Conservation (phyloP, 1,140 invertebrate genomes). For the Heliconius congener region DNA sequence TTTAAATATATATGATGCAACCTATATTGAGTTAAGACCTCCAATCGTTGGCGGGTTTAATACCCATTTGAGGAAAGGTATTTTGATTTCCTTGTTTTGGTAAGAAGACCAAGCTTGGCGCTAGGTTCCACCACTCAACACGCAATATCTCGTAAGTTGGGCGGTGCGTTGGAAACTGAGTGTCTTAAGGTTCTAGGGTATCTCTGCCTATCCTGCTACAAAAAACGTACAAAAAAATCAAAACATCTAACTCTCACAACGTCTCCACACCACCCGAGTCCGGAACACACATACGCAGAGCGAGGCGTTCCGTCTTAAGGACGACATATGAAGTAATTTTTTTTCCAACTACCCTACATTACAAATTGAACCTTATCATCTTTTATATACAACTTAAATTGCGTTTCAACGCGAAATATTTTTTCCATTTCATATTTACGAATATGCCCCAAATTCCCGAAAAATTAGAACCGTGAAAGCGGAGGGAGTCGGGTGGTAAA, state of each 20-base stretch:
- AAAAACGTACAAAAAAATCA: background rate
- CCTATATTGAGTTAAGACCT: too few relatives aligned
- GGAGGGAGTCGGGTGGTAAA: slow-evolving; percentile 52
- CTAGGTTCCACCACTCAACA: too few relatives aligned
- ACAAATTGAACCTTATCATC: slow-evolving; percentile 49
- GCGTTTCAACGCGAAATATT: slow-evolving; percentile 68
- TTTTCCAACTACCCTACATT: slow-evolving; percentile 61
- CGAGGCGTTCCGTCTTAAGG: slow-evolving; percentile 80
- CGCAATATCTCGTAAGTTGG: too few relatives aligned
- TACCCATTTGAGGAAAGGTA: too few relatives aligned
- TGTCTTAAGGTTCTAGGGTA: too few relatives aligned
- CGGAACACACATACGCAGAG: slow-evolving; percentile 77
- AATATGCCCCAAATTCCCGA: slow-evolving; percentile 81
- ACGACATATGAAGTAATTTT: slow-evolving; percentile 82
- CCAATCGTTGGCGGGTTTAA: too few relatives aligned
- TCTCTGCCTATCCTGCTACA: too few relatives aligned
- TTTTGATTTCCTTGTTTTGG: too few relatives aligned
- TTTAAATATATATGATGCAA: too few relatives aligned
- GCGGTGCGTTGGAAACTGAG: too few relatives aligned
- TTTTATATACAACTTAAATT: slow-evolving; percentile 51
- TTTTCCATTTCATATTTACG: slow-evolving; percentile 82
- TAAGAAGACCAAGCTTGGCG: too few relatives aligned
- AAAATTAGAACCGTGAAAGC: slow-evolving; percentile 82
- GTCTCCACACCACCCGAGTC: slow-evolving; percentile 52
- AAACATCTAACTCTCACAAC: slow-evolving; percentile 12